phyloP scores from a whole-genome alignment of 2,797 vertebrate genomes.

The Anolis apletophallus region DNA sequence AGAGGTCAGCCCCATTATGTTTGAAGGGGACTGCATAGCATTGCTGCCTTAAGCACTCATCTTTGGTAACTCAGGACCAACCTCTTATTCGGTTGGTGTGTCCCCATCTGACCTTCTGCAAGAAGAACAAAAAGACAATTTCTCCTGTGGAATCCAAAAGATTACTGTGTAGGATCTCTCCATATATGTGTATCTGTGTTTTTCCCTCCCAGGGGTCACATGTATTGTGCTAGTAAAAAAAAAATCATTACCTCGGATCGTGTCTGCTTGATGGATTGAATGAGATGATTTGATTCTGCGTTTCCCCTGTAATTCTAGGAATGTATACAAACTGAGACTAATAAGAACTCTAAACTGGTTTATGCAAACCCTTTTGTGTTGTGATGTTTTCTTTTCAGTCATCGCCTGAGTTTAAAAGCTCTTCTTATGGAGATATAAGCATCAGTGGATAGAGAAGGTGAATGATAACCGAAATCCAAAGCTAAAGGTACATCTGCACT shows the following conservation, averaged over 20 bases:
- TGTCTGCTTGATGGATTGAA: neutral
- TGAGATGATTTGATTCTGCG: neutral
- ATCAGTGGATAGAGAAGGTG: too few species aligned
- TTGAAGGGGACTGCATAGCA: neutral
- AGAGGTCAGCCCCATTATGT: neutral
- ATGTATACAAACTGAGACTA: slow-evolving; percentile 22
- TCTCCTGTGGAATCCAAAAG: neutral
- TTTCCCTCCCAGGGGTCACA: neutral
- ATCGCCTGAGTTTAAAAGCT: too few species aligned
- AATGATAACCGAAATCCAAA: too few species aligned
- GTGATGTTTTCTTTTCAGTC: neutral
- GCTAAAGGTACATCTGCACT: too few species aligned
- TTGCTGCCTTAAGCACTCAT: slow-evolving; percentile 40
- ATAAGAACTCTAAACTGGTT: slow-evolving; percentile 20
- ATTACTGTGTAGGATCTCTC: neutral
- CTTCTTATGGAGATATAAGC: too few species aligned
- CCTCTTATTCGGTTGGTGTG: slow-evolving; percentile 42
- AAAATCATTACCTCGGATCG: slow-evolving; percentile 1
- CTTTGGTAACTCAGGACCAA: slow-evolving; percentile 36
- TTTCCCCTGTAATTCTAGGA: slow-evolving; percentile 29
- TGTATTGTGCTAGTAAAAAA: neutral
- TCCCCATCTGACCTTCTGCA: neutral
- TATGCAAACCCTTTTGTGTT: slow-evolving; percentile 12
- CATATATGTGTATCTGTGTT: slow-evolving; percentile 13
- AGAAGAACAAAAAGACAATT: neutral